These are phyloP conservation scores for Polydrusus cervinus DNA, from an alignment of 2,888 invertebrate genomes.

Conservation along the genomic window DNA sequence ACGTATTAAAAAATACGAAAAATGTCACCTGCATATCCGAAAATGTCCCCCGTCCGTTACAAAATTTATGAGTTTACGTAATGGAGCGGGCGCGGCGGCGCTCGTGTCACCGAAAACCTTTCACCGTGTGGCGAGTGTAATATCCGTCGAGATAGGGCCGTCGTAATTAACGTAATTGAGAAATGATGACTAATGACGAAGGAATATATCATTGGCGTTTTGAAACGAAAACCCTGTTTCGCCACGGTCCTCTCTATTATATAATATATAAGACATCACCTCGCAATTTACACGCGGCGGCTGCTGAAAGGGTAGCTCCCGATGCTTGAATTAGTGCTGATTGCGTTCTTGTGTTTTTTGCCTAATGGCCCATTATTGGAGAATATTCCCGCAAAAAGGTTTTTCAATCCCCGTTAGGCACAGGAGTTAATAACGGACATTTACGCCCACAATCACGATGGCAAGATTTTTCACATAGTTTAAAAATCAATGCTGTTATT, in stretches of 20 bases:
- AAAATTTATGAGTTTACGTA: constrained; percentile 49
- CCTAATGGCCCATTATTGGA: constrained; percentile 61
- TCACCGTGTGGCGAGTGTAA: constrained; percentile 55
- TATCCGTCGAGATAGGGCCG: constrained; percentile 60
- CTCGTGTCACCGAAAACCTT: constrained; percentile 42
- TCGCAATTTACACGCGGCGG: constrained; percentile 48
- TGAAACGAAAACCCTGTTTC: constrained; percentile 69
- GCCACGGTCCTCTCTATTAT: constrained; percentile 55
- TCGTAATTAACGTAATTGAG: constrained; percentile 71
- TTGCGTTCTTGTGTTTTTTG: constrained; percentile 66
- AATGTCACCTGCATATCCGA: constrained; percentile 34
- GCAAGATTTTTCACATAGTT: neutral
- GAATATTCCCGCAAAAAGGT: constrained; percentile 45
- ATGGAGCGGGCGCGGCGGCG: constrained; percentile 25
- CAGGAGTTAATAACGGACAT: constrained; percentile 21
- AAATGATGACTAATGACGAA: constrained; percentile 72
- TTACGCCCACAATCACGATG: neutral
- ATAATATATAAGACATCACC: constrained; percentile 55
- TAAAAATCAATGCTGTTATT: neutral
- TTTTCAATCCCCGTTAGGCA: constrained; percentile 25
- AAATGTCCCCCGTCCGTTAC: constrained; percentile 36
- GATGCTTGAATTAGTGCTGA: constrained; percentile 58
- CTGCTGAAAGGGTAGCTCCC: constrained; percentile 55
- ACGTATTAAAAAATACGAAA: constrained; percentile 3
- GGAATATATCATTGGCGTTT: constrained; percentile 69